A percentile compares a stretch with the other conserved stretches of the same genome.
Evolutionary conservation across 1,140 invertebrate species (phyloP).

Genomic region (Thereuonema tuberculata): DNA sequence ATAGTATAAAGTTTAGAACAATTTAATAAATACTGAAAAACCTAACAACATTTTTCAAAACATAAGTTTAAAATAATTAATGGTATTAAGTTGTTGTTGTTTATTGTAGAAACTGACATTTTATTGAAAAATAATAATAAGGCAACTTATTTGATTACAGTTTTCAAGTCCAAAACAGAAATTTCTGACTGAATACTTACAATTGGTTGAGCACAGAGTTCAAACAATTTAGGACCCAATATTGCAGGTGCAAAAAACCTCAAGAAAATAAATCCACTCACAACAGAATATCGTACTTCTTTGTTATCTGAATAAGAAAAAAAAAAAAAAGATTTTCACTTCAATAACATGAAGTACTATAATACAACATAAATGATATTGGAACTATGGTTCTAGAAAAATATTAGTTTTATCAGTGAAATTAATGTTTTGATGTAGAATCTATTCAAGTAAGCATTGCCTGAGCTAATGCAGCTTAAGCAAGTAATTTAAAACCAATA

Average conservation of each 20-base stretch:
- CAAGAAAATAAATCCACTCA: conserved; percentile 88
- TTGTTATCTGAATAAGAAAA: conserved; percentile 46
- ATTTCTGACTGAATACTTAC: too few relatives aligned
- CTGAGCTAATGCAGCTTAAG: background rate
- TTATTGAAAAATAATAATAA: too few relatives aligned
- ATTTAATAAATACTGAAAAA: too few relatives aligned
- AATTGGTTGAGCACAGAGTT: conserved; percentile 70
- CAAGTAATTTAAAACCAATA: background rate
- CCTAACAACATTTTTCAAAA: too few relatives aligned
- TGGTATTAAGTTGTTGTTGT: too few relatives aligned
- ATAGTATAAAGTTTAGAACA: too few relatives aligned
- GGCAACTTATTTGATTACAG: too few relatives aligned
- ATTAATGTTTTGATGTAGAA: background rate
- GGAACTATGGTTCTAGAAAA: background rate
- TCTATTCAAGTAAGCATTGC: background rate
- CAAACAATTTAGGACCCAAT: conserved; percentile 75
- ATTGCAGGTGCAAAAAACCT: conserved; percentile 89
- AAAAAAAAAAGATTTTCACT: background rate
- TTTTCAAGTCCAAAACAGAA: too few relatives aligned
- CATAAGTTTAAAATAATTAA: too few relatives aligned
- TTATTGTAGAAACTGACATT: too few relatives aligned
- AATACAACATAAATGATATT: background rate
- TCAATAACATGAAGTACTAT: background rate
- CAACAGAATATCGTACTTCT: conserved; percentile 78
- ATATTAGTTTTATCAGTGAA: background rate